phyloP scores from a whole-genome alignment of 2,797 vertebrate species.

The Mormyrops attenuatus region DNA sequence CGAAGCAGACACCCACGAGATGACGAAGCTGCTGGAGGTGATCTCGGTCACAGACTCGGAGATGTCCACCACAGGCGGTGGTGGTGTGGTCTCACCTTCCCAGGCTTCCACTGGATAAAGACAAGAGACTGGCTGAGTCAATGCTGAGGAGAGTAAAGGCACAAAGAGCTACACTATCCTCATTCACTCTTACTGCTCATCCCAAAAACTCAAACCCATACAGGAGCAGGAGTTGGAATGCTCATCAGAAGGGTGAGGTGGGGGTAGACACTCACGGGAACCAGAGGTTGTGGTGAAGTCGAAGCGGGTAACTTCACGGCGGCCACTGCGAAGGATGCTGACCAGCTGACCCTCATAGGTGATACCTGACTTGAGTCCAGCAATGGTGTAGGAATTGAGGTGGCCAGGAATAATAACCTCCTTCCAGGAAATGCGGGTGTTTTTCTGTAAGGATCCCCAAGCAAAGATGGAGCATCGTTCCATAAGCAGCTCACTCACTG shows the following conservation, averaged over 20 bases:
- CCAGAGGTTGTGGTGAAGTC: constrained; percentile 86
- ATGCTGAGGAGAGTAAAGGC: not conserved
- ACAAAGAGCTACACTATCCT: not conserved
- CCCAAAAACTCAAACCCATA: not conserved
- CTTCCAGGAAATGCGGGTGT: constrained; percentile 67
- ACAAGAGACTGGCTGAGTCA: not conserved
- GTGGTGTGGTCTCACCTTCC: constrained; percentile 75
- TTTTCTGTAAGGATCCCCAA: constrained; percentile 67
- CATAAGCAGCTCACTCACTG: not conserved
- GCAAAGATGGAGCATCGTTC: not conserved
- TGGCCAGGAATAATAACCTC: constrained; percentile 84
- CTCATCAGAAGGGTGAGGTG: not conserved
- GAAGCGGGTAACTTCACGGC: constrained; percentile 79
- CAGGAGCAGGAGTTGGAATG: not conserved
- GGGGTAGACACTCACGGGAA: constrained; percentile 64
- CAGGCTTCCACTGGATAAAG: constrained; percentile 28
- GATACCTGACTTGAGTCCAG: constrained; percentile 81
- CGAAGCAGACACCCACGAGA: constrained; percentile 96
- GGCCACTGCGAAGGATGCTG: constrained; percentile 80
- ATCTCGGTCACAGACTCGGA: constrained; percentile 97
- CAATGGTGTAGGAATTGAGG: constrained; percentile 91
- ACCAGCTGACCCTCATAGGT: constrained; percentile 94
- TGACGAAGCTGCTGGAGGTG: constrained; percentile 93
- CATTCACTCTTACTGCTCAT: not conserved
- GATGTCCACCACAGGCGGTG: constrained; percentile 70